Evolutionary conservation across 1,140 invertebrate species (phyloP).

Genomic region (Magallana gigas): DNA sequence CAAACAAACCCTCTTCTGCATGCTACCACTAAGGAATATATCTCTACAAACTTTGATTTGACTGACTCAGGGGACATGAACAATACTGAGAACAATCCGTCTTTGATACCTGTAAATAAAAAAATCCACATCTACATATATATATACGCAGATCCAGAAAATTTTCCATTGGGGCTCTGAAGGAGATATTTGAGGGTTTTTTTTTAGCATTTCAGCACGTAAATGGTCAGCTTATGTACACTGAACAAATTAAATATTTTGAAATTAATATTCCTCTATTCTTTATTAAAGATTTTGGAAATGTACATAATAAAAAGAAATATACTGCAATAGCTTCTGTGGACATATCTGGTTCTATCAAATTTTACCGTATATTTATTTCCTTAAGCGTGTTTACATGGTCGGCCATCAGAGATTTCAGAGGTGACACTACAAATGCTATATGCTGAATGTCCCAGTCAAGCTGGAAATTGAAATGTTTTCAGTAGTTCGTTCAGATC

Average conservation of each 20-base stretch:
- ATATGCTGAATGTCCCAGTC: background rate
- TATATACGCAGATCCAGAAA: background rate
- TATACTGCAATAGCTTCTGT: background rate
- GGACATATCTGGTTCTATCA: background rate
- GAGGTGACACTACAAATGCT: constrained; percentile 38
- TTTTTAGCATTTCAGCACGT: too few species aligned
- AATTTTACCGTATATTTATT: background rate
- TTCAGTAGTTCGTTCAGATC: too few species aligned
- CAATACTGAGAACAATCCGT: background rate
- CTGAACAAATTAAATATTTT: background rate
- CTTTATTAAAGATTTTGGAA: background rate
- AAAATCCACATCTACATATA: background rate
- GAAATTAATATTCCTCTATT: background rate
- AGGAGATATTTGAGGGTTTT: too few species aligned
- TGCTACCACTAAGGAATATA: background rate
- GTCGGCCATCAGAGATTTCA: constrained; percentile 43
- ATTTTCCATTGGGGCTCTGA: too few species aligned
- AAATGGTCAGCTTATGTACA: too few species aligned
- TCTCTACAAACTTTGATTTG: background rate
- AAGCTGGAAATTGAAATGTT: background rate
- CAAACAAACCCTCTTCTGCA: background rate
- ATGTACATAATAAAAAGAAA: too few species aligned
- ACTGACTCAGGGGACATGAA: background rate
- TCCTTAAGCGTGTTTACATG: background rate
- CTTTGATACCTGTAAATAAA: background rate